Evolutionary conservation across 2,113 vertebrate genomes (phyloP), one percentile per base, ranked within the genome.

Genomic region (Marmota monax): DNA sequence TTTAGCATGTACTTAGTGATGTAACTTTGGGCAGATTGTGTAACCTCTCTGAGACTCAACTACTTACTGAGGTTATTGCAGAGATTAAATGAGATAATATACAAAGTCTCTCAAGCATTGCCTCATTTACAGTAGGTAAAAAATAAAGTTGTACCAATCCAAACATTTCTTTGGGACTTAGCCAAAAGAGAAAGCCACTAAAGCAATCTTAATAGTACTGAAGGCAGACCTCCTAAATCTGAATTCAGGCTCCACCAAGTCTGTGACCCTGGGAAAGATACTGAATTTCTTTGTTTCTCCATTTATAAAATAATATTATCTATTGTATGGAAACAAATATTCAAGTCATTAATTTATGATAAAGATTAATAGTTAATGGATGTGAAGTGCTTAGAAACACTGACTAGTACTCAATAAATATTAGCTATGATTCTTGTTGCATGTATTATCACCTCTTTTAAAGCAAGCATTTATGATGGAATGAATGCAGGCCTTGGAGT

Each of bases 291-390:
- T 45, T 48, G 16, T 90, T 92, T 96, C 61, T 92, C 82, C 82
- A 61, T 85, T 63, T 90, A 29, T 73, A 88, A 95, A 95, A 65
- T 90, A 70, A 89, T 89, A 86, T 78, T n/a, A 69, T 74, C 58
- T 48, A 56, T 84, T 56, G 53, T 29, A 67, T 78, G 14, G 77
- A 77, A 92, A 91, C 39, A 84, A 92, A 88, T 72, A 56, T n/a
- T 32, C 63, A 84, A 23, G 20, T 58, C 42, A 82, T 74, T 65
- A 93, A 89, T 92, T 92, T 78, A 89, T 61, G 9, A 74, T 67
- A 37, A 86, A 63, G 70, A 67, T 79, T 79, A 88, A 83, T 84
- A 65, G 22, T 74, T 77, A 70, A 72, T 88, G 67, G 9, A 51
- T 83, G 6, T 69, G 51, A 82, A 91, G 25, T 92, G 34, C 76